These are phyloP conservation scores for Columba guinea DNA, from an alignment of 2,797 vertebrate species.

Conservation along the genomic window DNA sequence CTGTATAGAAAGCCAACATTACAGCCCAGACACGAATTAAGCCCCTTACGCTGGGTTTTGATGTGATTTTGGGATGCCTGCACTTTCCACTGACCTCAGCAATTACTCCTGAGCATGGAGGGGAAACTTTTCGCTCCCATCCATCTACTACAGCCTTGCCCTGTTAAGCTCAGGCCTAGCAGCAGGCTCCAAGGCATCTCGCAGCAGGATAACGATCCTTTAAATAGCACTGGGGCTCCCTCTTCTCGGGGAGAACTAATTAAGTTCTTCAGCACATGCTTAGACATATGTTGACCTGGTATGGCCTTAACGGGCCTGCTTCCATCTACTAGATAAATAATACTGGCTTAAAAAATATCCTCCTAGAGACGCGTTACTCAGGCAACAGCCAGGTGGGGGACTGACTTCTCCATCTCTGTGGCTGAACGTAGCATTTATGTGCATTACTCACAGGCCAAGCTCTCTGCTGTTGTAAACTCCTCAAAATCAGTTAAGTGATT, in stretches of 20 bases:
- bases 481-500: background rate
- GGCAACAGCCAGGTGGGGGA: slow-evolving; percentile 47
- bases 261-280: slow-evolving; percentile 54
- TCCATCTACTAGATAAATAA: slow-evolving; percentile 46
- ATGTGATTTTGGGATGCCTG: background rate
- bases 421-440: slow-evolving; percentile 1
- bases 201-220: slow-evolving; percentile 11
- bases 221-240: slow-evolving; percentile 43
- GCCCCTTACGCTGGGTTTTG: background rate
- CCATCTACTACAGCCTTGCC: background rate
- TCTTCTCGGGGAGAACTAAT: slow-evolving; percentile 48
- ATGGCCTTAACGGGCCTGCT: slow-evolving; percentile 4
- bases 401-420: background rate
- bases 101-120: background rate
- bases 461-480: slow-evolving; percentile 11
- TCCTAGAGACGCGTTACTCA: slow-evolving; percentile 24
- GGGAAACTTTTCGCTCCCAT: background rate
- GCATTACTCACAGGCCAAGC: background rate
- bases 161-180: slow-evolving; percentile 5
- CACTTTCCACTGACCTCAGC: background rate
- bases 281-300: slow-evolving; percentile 60
- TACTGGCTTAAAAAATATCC: slow-evolving; percentile 19
- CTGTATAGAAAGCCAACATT: background rate
- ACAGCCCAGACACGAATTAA: background rate
- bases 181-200: slow-evolving; percentile 33